phyloP scores from a whole-genome alignment of 2,888 invertebrate genomes.

The Epicampocera succincta region DNA sequence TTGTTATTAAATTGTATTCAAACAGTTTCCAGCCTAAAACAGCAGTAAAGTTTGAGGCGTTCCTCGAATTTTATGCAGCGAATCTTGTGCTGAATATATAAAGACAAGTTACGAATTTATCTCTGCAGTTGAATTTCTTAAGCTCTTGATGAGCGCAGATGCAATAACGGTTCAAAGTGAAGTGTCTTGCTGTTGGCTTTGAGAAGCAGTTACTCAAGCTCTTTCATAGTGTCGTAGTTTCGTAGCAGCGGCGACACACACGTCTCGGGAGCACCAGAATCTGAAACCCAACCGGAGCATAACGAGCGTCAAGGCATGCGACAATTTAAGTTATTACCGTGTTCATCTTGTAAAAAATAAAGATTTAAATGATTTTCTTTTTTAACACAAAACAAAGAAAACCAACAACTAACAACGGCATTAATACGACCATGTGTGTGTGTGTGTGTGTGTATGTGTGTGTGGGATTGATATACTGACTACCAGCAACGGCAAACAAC shows the following conservation, averaged over 20 bases:
- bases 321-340: slow-evolving; percentile 63
- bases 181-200: background rate
- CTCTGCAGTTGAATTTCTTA: background rate
- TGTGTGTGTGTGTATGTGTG: no score
- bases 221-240: no score
- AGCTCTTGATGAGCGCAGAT: slow-evolving; percentile 3
- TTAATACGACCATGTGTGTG: no score
- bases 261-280: slow-evolving; percentile 20
- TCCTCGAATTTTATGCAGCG: no score
- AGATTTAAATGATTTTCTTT: slow-evolving; percentile 33
- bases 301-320: slow-evolving; percentile 65
- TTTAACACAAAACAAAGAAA: background rate
- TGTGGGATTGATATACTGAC: background rate
- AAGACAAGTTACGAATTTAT: no score
- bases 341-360: slow-evolving; percentile 56
- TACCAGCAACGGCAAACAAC: slow-evolving; percentile 2
- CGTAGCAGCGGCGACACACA: background rate
- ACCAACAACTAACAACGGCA: background rate
- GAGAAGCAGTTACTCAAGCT: slow-evolving; percentile 34
- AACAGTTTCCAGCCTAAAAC: no score
- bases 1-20: no score
- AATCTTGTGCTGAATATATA: no score
- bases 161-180: slow-evolving; percentile 27
- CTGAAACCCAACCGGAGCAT: slow-evolving; percentile 61
- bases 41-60: no score